Percentiles rank a stretch among this genome's conserved stretches.
These are phyloP conservation scores for Burhinus oedicnemus DNA, from an alignment of 2,113 vertebrate species.

Conservation along the genomic window DNA sequence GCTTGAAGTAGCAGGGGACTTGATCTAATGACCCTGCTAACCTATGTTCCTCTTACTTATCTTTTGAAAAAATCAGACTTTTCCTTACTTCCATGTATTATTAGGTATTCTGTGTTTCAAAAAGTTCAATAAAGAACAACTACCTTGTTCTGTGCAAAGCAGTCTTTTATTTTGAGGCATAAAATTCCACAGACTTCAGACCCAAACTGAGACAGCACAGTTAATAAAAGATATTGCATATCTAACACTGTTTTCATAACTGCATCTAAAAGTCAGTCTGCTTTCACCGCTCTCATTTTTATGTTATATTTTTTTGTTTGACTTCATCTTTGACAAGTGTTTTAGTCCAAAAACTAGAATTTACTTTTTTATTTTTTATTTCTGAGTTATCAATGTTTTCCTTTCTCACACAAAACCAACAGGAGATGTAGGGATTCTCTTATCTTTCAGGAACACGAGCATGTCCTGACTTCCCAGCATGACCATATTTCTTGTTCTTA, in stretches of 20 bases:
- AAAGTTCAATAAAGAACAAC: neutral
- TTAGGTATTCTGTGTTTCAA: neutral
- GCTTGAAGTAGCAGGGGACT: neutral
- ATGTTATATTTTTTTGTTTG: neutral
- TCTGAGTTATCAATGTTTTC: neutral
- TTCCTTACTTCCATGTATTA: neutral
- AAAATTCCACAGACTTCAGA: neutral
- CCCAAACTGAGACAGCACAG: neutral
- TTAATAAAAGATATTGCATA: neutral
- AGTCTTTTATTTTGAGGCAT: neutral
- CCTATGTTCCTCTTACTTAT: neutral
- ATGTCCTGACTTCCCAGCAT: neutral
- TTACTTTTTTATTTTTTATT: neutral
- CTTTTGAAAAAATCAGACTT: neutral
- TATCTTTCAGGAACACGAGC: neutral
- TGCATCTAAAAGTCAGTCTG: neutral
- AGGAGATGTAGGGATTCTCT: neutral
- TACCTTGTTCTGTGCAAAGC: neutral
- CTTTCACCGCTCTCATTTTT: neutral
- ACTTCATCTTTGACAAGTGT: neutral
- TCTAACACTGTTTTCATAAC: neutral
- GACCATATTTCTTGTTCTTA: neutral
- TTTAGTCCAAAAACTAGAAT: neutral
- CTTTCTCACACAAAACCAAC: neutral
- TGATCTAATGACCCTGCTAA: neutral